Evolutionary conservation across 2,888 invertebrate genomes (phyloP).

Genomic region (Aricia artaxerxes): DNA sequence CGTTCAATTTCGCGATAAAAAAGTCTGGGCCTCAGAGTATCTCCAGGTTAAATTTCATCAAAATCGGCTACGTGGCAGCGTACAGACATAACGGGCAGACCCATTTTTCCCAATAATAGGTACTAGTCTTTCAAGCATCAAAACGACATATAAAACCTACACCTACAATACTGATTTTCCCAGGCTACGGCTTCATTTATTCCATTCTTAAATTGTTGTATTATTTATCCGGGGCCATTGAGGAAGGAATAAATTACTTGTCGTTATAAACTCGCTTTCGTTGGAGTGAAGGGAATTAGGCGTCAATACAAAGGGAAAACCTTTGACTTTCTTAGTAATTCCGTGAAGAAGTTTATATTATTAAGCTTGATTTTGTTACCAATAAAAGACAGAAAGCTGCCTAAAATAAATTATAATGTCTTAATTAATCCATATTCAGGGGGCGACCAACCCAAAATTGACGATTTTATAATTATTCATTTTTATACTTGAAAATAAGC

Average conservation of each 20-base stretch:
- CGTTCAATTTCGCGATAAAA: too few relatives aligned
- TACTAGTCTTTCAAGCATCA: too few relatives aligned
- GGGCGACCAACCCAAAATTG: too few relatives aligned
- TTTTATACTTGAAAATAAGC: too few relatives aligned
- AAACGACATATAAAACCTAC: background rate
- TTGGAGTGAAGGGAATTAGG: slow-evolving; percentile 29
- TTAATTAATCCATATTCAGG: too few relatives aligned
- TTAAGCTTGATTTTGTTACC: background rate
- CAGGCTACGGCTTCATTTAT: slow-evolving; percentile 17
- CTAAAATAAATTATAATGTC: background rate
- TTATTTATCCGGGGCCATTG: slow-evolving; percentile 24
- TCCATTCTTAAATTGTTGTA: slow-evolving; percentile 30
- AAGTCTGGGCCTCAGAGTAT: too few relatives aligned
- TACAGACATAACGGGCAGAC: too few relatives aligned
- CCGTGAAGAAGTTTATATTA: background rate
- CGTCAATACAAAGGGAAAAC: slow-evolving; percentile 11
- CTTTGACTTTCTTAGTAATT: slow-evolving; percentile 4
- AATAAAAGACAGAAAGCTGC: background rate
- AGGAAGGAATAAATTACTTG: slow-evolving; percentile 27
- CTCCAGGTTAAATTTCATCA: too few relatives aligned
- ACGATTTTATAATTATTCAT: too few relatives aligned
- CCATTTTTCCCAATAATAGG: too few relatives aligned
- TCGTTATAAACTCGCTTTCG: slow-evolving; percentile 31
- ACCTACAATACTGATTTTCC: background rate
- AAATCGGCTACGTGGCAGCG: too few relatives aligned